These are phyloP conservation scores for Rhagologus leucostigma DNA, from an alignment of 2,113 vertebrate species.

Conservation along the genomic window DNA sequence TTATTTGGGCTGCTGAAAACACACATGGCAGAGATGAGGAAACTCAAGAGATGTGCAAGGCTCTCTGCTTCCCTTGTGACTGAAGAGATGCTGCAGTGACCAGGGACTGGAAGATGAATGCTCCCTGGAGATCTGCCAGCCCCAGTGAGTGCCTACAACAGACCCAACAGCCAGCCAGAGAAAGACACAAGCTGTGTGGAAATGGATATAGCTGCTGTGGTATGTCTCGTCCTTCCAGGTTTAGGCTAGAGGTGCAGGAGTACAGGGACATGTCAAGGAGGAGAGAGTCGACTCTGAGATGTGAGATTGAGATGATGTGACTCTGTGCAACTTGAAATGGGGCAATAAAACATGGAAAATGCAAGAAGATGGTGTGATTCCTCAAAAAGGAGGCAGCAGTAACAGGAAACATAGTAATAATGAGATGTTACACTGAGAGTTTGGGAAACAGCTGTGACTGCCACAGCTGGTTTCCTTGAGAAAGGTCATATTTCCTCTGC, in stretches of 20 bases:
- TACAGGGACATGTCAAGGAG: background rate
- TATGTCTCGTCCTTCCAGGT: background rate
- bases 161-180: background rate
- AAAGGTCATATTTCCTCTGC: background rate
- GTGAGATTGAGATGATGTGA: background rate
- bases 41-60: background rate
- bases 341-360: background rate
- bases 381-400: background rate
- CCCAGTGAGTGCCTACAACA: rapidly evolving
- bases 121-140: background rate
- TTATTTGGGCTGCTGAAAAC: background rate
- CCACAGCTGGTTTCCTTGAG: background rate
- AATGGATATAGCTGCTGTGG: background rate
- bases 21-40: rapidly evolving
- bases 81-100: background rate
- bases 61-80: background rate
- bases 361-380: background rate
- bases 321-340: background rate
- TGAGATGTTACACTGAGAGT: background rate
- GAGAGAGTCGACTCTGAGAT: background rate
- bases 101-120: background rate
- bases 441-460: background rate
- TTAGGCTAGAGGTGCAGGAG: background rate
- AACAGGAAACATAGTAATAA: background rate
- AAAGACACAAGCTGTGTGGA: background rate